phyloP scores from a whole-genome alignment of 2,888 invertebrate genomes.

The Tinea semifulvella region DNA sequence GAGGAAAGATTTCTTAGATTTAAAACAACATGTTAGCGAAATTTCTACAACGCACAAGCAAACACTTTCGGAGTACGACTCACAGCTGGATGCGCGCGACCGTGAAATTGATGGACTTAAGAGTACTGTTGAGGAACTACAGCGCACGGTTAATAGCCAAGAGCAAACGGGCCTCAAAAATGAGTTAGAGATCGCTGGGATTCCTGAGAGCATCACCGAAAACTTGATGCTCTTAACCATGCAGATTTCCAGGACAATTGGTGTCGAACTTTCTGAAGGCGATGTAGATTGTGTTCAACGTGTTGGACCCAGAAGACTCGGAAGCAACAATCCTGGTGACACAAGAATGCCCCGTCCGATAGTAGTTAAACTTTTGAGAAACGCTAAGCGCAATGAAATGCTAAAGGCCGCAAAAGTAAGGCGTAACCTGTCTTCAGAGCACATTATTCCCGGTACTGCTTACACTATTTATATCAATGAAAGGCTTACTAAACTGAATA shows the following conservation, averaged over 20 bases:
- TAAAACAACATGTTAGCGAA: background rate
- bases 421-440: conserved; percentile 18
- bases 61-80: background rate
- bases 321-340: background rate
- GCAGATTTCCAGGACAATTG: background rate
- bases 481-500: conserved; percentile 20
- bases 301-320: background rate
- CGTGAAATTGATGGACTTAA: conserved; percentile 12
- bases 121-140: conserved; percentile 13
- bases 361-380: conserved; percentile 19
- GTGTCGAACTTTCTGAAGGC: background rate
- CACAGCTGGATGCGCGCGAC: background rate
- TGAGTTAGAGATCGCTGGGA: conserved; percentile 10
- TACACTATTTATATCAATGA: conserved; percentile 19
- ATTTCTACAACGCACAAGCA: background rate
- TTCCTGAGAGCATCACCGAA: conserved; percentile 6
- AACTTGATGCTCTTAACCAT: conserved; percentile 2
- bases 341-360: conserved; percentile 18
- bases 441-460: conserved; percentile 16
- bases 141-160: conserved; percentile 16
- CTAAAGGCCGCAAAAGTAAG: conserved; percentile 21
- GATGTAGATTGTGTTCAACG: conserved; percentile 5
- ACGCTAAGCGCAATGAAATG: conserved; percentile 19
- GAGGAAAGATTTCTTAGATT: background rate
- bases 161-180: conserved; percentile 11